Conservation (phyloP, 2,888 invertebrate genomes). For the Stenolophus ochropezus region DNA sequence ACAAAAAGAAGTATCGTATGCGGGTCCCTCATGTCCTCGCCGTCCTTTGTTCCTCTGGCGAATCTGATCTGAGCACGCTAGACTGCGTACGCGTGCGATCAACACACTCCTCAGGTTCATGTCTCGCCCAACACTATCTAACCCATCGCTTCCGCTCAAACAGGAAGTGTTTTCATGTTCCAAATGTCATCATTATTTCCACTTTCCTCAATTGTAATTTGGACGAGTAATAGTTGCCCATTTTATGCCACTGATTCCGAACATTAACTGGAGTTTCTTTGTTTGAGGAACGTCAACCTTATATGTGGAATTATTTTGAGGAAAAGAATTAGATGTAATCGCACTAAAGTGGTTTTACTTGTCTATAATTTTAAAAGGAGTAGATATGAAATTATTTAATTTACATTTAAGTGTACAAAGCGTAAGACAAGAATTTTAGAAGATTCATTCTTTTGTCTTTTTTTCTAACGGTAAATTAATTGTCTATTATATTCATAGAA, state of each 20-base stretch:
- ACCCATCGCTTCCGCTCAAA: conserved; percentile 15
- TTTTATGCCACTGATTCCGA: neutral
- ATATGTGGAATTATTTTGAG: neutral
- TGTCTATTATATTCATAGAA: no score
- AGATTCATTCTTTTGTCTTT: no score
- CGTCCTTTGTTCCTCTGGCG: neutral
- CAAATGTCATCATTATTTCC: conserved; percentile 15
- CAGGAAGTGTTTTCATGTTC: conserved; percentile 11
- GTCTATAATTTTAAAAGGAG: neutral
- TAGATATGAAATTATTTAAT: no score
- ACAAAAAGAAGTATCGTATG: no score
- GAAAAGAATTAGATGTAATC: neutral
- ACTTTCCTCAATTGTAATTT: conserved; percentile 15
- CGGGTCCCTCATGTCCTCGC: no score
- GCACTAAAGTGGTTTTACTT: neutral
- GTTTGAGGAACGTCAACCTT: neutral
- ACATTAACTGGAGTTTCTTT: neutral
- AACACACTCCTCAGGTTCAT: no score
- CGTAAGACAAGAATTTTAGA: no score
- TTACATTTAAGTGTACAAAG: no score
- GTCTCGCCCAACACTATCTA: no score
- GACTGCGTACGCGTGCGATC: conserved; percentile 28
- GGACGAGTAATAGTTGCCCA: neutral
- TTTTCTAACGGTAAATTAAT: no score
- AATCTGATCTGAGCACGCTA: conserved; percentile 11